Evolutionary conservation across 1,140 invertebrate species (phyloP), one percentile per base, ranked within the genome.

Genomic region (Leucophenga varia): DNA sequence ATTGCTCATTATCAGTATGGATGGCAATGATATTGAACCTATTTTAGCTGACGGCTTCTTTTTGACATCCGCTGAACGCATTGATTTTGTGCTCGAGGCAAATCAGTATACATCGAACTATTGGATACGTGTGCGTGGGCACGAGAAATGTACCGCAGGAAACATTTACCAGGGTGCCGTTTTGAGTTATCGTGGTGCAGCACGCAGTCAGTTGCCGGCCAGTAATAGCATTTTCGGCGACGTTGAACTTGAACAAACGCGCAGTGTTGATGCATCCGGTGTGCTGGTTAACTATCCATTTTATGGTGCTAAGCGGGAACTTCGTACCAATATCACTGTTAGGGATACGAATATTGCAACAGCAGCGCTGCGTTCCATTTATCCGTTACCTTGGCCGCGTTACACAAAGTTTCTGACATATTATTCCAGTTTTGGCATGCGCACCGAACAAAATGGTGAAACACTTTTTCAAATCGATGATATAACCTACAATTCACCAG

Each of bases 11-110:
- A 84, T 93, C 14, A 81, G 86, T 13, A 77, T 90, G 25, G 90
- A 94, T 74, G 90, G 90, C 1, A 83, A 87, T 58, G 80, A 85
- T 12, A 80, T 90, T 7, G 72, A 80, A 32, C 81, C 87, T 1
- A 77, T 84, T 32, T 59, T 80, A 35, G 81, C 84, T 0, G 76
- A 78, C 43, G 81, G 82, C 0, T 79, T 90, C 32, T 81, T 79
- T 16, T 57, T 89, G 6, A 80, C 81, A 6, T 82, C 85, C 72
- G 88, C 87, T 2, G 88, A 91, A 61, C 78, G 88, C 25, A 81
- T 84, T 0, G 89, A 91, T 67, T 87, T 90, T 47, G 78, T 90
- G 17, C 56, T 91, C 36, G 81, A 84, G 45, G 81, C 88, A 4
- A 81, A 81, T 61, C 80, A 80, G 63, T 71, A 67, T 19, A 61